A percentile compares a stretch with the other conserved stretches of the same genome.
These are phyloP conservation scores for Cromileptes altivelis DNA, from an alignment of 2,113 vertebrate species.

Conservation along the genomic window DNA sequence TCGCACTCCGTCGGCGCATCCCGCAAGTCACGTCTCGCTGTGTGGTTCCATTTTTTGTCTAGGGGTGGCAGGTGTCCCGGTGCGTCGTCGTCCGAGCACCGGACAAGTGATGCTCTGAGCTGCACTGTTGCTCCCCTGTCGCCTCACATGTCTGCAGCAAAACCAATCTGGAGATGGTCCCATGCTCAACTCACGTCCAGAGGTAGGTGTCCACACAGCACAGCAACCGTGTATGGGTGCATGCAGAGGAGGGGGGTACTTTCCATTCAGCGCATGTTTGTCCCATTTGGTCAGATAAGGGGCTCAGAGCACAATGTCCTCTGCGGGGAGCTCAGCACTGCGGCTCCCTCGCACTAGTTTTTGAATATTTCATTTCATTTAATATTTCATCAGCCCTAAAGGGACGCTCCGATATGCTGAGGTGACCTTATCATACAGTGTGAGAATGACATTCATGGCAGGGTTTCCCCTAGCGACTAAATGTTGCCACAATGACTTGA, in stretches of 20 bases:
- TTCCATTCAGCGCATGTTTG: constrained; percentile 67
- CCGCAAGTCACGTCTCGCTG: constrained; percentile 52
- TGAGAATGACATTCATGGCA: constrained; percentile 40
- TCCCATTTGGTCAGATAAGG: constrained; percentile 47
- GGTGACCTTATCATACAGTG: constrained; percentile 50
- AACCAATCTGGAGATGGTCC: constrained; percentile 45
- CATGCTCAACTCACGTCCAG: constrained; percentile 9
- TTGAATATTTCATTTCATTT: constrained; percentile 41
- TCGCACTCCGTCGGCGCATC: constrained; percentile 25
- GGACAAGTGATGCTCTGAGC: constrained; percentile 58
- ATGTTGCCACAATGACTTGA: constrained; percentile 12
- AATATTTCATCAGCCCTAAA: constrained; percentile 44
- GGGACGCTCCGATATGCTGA: constrained; percentile 2
- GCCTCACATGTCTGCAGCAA: constrained; percentile 58
- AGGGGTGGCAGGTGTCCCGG: constrained; percentile 57
- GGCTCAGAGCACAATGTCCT: constrained; percentile 57
- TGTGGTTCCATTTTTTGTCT: background rate
- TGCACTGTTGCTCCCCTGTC: constrained; percentile 63
- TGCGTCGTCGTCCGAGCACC: constrained; percentile 38
- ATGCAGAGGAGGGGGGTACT: constrained; percentile 5
- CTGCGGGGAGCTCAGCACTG: constrained; percentile 68
- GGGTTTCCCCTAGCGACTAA: constrained; percentile 2
- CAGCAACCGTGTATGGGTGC: constrained; percentile 43
- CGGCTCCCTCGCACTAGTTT: constrained; percentile 63
- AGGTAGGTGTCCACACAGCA: constrained; percentile 68